Evolutionary conservation across 2,113 vertebrate genomes (phyloP).

Genomic region (Athene noctua): DNA sequence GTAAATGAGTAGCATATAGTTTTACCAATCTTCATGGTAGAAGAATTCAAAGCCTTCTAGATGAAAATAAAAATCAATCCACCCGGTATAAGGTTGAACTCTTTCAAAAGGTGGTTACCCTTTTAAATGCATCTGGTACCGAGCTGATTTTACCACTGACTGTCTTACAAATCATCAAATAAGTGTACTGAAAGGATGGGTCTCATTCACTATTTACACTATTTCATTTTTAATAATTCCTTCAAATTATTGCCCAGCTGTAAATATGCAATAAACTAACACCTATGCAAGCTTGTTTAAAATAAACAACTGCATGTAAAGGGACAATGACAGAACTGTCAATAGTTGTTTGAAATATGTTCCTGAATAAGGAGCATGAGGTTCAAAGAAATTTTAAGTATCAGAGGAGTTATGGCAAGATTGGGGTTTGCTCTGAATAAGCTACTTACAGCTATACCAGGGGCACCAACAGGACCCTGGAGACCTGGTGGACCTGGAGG

Average conservation of each 20-base stretch:
- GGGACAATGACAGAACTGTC: background rate
- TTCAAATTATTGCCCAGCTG: background rate
- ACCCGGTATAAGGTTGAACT: background rate
- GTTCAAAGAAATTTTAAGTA: background rate
- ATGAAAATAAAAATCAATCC: background rate
- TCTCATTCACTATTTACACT: background rate
- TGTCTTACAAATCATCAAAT: background rate
- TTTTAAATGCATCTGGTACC: background rate
- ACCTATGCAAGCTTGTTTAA: background rate
- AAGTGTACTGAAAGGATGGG: background rate
- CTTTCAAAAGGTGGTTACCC: background rate
- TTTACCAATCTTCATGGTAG: background rate
- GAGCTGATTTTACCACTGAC: background rate
- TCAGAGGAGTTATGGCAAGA: background rate
- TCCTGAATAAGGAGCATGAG: background rate
- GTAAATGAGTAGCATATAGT: background rate
- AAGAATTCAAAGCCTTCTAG: background rate
- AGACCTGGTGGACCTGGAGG: conserved; percentile 93
- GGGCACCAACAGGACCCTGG: conserved; percentile 92
- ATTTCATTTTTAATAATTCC: background rate
- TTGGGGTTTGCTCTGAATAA: background rate
- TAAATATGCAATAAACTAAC: background rate
- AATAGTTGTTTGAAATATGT: background rate
- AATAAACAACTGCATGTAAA: background rate
- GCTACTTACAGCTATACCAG: conserved; percentile 91